Base-by-base conservation (phyloP, 2,888 invertebrate genomes). In the Sceliomorpha sp. region DNA sequence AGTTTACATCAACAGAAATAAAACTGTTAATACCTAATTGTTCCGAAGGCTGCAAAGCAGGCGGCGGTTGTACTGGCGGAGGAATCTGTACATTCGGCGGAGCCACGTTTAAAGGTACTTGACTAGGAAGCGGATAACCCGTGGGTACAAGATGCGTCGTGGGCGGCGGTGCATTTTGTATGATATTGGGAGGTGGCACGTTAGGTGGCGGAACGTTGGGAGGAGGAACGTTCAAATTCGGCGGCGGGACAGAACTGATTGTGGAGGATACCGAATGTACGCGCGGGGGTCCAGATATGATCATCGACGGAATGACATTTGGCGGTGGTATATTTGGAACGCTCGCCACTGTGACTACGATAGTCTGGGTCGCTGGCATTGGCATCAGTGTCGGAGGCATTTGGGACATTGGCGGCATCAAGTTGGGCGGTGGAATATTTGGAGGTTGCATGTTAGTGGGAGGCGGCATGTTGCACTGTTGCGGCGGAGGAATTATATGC, bases 181-280 rank as follows among this genome's bases (percentile, higher is more conserved):
- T 79, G 6, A 81, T 73, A 14, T 68, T 10, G 2, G 77, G 75
- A 13, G 76, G 76, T 2, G 75, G 75, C 17, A 76, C 72, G 48
- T 81, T 74, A 8, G 84, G 78, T 1, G 84, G 79, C 14, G 86
- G 83, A 5, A 83, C 81, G 50, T 82, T 84, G 5, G 90, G 89
- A 4, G 90, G 90, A 55, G 90, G 90, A 39, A 89, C 80, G 69
- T 89, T 89, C 77, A 90, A 58, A 60, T 86, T 85, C 7, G 87
- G 86, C 7, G 85, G 82, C 44, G 86, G 84, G 24, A 85, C 76
- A 0, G 84, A 80, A 69, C 81, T 86, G 8, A 83, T 82, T 0
- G 69, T 80, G 0, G 84, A 84, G 5, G 82, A 73, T 1, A 82
- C 79, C 1, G 69, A 77, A 34, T 79, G 85, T 20, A 85, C 82